Conservation (phyloP, 2,888 invertebrate species). For the Miltochrista miniata region DNA sequence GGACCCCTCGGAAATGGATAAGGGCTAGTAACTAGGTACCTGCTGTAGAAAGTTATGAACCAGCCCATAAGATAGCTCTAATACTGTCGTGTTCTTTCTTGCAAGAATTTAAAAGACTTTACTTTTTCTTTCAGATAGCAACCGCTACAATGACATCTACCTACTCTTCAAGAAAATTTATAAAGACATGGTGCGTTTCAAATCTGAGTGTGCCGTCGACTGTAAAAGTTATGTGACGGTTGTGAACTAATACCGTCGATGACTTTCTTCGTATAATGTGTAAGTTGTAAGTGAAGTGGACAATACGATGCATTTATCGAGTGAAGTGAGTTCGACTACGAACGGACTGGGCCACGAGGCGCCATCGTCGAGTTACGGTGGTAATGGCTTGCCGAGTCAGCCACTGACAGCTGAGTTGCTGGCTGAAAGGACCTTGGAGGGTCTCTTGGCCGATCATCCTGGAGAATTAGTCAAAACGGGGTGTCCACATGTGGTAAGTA, state of each 20-base stretch:
- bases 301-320: slow-evolving; percentile 88
- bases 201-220: slow-evolving; percentile 22
- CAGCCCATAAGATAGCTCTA: no score
- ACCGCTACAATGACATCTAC: slow-evolving; percentile 26
- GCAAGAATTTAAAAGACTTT: background rate
- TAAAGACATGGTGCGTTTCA: slow-evolving; percentile 12
- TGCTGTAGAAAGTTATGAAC: no score
- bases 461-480: slow-evolving; percentile 97
- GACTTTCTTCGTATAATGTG: slow-evolving; percentile 27
- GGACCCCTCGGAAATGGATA: no score
- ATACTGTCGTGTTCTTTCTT: no score
- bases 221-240: slow-evolving; percentile 66
- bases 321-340: slow-evolving; percentile 90
- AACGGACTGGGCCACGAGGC: slow-evolving; percentile 79
- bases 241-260: slow-evolving; percentile 42
- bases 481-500: slow-evolving; percentile 93
- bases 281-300: slow-evolving; percentile 37
- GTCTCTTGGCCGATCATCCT: slow-evolving; percentile 94
- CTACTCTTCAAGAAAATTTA: slow-evolving; percentile 18
- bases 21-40: no score
- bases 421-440: slow-evolving; percentile 93
- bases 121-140: slow-evolving; percentile 22
- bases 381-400: slow-evolving; percentile 75
- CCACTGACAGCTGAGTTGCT: slow-evolving; percentile 91
- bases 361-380: slow-evolving; percentile 73